These are phyloP conservation scores for Diplosoma virens DNA, from an alignment of 23 tunicate species.

Conservation along the genomic window DNA sequence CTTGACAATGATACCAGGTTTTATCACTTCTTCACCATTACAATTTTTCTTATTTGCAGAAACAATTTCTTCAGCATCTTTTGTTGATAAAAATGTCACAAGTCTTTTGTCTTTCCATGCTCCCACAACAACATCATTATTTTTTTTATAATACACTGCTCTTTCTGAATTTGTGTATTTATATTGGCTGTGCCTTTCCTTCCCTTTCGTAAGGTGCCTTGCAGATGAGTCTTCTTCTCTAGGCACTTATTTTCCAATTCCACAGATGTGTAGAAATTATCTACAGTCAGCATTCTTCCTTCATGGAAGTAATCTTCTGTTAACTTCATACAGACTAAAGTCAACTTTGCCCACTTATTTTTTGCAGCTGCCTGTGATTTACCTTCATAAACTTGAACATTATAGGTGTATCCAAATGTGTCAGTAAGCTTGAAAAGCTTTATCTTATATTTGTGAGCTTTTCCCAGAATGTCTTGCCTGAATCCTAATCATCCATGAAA, in stretches of 20 bases:
- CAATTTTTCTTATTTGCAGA: neutral
- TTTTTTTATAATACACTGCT: neutral
- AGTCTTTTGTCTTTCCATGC: conserved; percentile 1
- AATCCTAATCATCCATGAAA: neutral
- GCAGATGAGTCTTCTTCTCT: neutral
- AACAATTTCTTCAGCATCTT: neutral
- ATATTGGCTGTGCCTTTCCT: neutral
- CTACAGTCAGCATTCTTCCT: conserved; percentile 4
- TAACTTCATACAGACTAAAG: neutral
- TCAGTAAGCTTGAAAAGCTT: conserved; percentile 8
- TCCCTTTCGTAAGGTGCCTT: neutral
- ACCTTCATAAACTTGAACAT: neutral
- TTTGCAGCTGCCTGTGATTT: neutral
- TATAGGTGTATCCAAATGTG: neutral
- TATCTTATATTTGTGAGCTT: no score
- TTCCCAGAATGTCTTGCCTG: neutral
- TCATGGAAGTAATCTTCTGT: neutral
- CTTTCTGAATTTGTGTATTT: neutral
- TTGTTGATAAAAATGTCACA: neutral
- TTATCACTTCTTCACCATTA: neutral
- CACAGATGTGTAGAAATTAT: neutral
- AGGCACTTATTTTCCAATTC: neutral
- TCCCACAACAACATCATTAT: neutral
- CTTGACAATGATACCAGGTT: conserved; percentile 1
- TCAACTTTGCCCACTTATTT: neutral